Conservation (phyloP, 2,888 invertebrate species). For the Epinotia nisella region DNA sequence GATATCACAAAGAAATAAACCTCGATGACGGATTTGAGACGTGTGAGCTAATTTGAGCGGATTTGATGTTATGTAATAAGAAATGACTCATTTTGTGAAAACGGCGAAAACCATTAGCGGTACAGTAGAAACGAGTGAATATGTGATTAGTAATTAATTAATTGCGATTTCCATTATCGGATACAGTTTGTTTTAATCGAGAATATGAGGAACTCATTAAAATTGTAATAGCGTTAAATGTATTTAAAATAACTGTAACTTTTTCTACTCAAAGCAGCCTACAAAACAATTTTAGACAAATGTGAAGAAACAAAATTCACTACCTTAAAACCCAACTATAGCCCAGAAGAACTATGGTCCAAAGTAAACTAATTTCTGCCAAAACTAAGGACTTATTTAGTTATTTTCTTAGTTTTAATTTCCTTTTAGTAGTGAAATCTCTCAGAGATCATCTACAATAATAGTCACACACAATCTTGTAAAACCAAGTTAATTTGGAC, state of each 20-base stretch:
- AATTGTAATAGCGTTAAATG: neutral
- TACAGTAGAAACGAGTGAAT: neutral
- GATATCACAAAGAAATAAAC: too few relatives aligned
- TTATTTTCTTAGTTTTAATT: too few relatives aligned
- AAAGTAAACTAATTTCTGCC: too few relatives aligned
- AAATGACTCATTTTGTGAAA: constrained; percentile 5
- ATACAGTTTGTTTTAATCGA: constrained; percentile 3
- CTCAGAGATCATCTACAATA: too few relatives aligned
- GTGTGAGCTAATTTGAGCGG: too few relatives aligned
- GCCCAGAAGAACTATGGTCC: too few relatives aligned
- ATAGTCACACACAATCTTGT: too few relatives aligned
- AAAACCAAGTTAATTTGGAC: too few relatives aligned
- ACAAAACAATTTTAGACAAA: neutral
- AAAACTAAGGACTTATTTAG: too few relatives aligned
- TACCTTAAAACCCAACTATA: too few relatives aligned
- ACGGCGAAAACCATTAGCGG: constrained; percentile 5
- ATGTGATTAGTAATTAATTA: neutral
- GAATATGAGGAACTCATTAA: neutral
- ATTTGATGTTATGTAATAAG: constrained; percentile 1
- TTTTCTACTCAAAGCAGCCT: neutral
- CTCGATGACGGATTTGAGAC: constrained; percentile 2
- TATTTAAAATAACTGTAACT: neutral
- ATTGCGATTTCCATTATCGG: constrained; percentile 1
- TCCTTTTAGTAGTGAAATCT: too few relatives aligned
- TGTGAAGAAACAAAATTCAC: too few relatives aligned